Evolutionary conservation across 2,113 vertebrate species (phyloP).

Genomic region (Entomyzon cyanotis): DNA sequence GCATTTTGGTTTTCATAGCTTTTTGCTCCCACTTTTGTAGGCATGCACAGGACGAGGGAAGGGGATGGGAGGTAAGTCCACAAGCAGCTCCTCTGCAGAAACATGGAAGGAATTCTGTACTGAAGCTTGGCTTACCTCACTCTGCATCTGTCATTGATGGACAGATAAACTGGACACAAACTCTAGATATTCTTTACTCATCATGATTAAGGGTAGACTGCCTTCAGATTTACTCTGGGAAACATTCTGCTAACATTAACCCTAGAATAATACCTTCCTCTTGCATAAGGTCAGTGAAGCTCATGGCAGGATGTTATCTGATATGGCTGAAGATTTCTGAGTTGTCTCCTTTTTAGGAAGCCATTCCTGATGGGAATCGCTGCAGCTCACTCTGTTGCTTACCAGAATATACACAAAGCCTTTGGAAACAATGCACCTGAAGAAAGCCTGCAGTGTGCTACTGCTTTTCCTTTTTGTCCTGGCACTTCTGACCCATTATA

Average conservation of each 20-base stretch:
- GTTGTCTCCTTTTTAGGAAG: background rate
- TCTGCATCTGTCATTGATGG: background rate
- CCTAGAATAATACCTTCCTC: background rate
- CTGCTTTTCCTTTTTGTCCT: background rate
- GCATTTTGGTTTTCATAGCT: background rate
- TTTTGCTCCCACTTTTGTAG: background rate
- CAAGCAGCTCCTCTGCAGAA: background rate
- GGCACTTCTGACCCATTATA: background rate
- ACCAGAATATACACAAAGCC: background rate
- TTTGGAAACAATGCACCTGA: background rate
- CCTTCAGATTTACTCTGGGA: background rate
- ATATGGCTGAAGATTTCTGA: background rate
- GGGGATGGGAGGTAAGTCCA: background rate
- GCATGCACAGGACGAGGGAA: background rate
- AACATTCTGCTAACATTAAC: background rate
- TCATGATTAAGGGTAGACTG: background rate
- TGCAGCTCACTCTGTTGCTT: background rate
- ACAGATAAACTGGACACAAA: background rate
- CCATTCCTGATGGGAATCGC: background rate
- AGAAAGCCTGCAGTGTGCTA: background rate
- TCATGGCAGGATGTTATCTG: background rate
- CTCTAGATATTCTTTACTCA: background rate
- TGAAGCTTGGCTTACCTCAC: background rate
- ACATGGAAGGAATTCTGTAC: background rate
- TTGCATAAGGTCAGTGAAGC: background rate